A percentile compares a stretch with the other conserved stretches of the same genome.
These are phyloP conservation scores for Microtus pennsylvanicus DNA, from an alignment of 2,113 vertebrate genomes.

Conservation along the genomic window DNA sequence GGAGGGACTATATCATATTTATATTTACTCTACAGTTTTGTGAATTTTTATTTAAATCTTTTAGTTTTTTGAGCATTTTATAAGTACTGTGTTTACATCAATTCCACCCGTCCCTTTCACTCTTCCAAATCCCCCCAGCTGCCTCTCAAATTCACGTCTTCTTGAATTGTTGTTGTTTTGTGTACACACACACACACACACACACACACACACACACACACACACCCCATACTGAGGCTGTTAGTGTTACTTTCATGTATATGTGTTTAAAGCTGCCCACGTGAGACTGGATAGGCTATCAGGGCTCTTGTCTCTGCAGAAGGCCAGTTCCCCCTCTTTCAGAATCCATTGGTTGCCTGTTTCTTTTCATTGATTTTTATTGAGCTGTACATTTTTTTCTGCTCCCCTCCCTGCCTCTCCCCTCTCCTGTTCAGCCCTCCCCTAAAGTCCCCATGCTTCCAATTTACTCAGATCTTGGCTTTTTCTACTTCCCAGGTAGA, in stretches of 20 bases:
- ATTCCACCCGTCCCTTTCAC: not conserved
- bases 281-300: too few relatives aligned
- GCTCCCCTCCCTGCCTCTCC: too few relatives aligned
- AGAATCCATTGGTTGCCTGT: not conserved
- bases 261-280: too few relatives aligned
- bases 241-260: too few relatives aligned
- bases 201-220: not conserved
- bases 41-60: not conserved
- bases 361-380: not conserved
- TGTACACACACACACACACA: too few relatives aligned
- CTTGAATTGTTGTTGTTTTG: not conserved
- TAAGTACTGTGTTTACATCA: not conserved
- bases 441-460: too few relatives aligned
- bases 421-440: too few relatives aligned
- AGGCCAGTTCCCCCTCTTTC: not conserved
- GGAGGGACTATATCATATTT: not conserved
- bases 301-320: not conserved
- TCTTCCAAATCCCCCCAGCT: not conserved
- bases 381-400: too few relatives aligned
- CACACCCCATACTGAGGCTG: too few relatives aligned
- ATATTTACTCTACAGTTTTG: not conserved
- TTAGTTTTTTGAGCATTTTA: not conserved
- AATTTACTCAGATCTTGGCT: too few relatives aligned
- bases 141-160: not conserved
- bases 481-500: too few relatives aligned